These are phyloP conservation scores for Gibbula magus DNA, from an alignment of 2,888 invertebrate genomes.

Conservation along the genomic window DNA sequence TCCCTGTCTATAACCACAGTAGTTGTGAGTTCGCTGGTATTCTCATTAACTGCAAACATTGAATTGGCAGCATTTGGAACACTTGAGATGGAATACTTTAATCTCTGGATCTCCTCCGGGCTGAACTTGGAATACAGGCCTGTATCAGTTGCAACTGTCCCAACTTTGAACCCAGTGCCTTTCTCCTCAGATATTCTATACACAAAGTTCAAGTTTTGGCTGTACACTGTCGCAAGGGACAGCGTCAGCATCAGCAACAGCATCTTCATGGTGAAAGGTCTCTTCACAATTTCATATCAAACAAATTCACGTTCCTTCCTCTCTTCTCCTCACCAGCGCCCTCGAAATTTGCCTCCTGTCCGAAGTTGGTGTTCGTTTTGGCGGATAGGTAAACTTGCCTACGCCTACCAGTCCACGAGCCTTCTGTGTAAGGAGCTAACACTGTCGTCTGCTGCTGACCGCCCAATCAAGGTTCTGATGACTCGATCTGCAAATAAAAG, in stretches of 20 bases:
- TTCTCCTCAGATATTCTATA: conserved; percentile 36
- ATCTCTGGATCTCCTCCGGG: conserved; percentile 51
- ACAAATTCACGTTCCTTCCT: background rate
- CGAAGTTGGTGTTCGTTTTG: background rate
- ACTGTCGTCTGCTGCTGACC: background rate
- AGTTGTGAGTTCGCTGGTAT: conserved; percentile 56
- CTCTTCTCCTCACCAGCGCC: background rate
- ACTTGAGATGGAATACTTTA: conserved; percentile 60
- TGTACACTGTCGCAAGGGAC: background rate
- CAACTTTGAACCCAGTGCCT: conserved; percentile 38
- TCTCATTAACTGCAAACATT: conserved; percentile 55
- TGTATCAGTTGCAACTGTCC: conserved; percentile 61
- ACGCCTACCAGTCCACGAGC: background rate
- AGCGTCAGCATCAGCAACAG: background rate
- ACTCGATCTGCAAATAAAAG: conserved; percentile 7
- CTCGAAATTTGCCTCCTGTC: background rate
- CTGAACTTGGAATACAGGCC: conserved; percentile 56
- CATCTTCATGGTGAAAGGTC: background rate
- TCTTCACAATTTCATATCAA: conserved; percentile 13
- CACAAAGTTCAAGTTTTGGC: background rate
- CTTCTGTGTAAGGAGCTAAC: conserved; percentile 12
- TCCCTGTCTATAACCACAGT: conserved; percentile 59
- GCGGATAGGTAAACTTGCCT: background rate
- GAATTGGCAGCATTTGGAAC: conserved; percentile 49
- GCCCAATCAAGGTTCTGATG: conserved; percentile 17